Conservation (phyloP, 2,888 invertebrate genomes). For the Heliconius aoede region DNA sequence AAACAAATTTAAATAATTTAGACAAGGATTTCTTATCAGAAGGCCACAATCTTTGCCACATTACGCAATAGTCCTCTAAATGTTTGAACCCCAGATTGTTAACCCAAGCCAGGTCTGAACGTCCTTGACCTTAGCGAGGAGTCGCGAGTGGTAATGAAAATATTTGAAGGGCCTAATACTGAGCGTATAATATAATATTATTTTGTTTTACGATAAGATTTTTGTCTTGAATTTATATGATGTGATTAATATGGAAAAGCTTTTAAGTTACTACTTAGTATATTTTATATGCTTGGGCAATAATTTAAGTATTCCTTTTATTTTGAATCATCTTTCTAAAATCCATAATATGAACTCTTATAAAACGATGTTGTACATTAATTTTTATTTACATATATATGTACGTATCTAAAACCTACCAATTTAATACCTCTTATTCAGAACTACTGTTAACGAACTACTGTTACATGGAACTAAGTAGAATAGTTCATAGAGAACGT, state of each 20-base stretch:
- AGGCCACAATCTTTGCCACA: background rate
- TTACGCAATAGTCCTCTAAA: slow-evolving; percentile 19
- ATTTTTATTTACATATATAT: too few relatives aligned
- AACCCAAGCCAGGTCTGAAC: slow-evolving; percentile 21
- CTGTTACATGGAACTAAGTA: too few relatives aligned
- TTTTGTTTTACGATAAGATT: background rate
- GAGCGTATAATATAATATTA: background rate
- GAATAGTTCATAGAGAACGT: background rate
- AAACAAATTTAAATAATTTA: background rate
- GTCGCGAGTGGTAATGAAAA: slow-evolving; percentile 28
- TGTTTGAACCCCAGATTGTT: slow-evolving; percentile 33
- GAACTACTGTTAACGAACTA: too few relatives aligned
- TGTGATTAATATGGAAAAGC: slow-evolving; percentile 7
- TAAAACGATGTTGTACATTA: background rate
- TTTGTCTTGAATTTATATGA: background rate
- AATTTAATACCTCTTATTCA: too few relatives aligned
- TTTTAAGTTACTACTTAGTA: background rate
- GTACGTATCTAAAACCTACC: too few relatives aligned
- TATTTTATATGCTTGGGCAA: background rate
- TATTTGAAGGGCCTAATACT: slow-evolving; percentile 19
- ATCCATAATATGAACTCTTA: too few relatives aligned
- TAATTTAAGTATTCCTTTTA: background rate
- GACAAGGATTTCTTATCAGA: background rate
- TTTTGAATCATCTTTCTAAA: too few relatives aligned
- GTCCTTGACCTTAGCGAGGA: slow-evolving; percentile 26